Evolutionary conservation across 2,888 invertebrate species (phyloP).

Genomic region (Teleiodes luculella): DNA sequence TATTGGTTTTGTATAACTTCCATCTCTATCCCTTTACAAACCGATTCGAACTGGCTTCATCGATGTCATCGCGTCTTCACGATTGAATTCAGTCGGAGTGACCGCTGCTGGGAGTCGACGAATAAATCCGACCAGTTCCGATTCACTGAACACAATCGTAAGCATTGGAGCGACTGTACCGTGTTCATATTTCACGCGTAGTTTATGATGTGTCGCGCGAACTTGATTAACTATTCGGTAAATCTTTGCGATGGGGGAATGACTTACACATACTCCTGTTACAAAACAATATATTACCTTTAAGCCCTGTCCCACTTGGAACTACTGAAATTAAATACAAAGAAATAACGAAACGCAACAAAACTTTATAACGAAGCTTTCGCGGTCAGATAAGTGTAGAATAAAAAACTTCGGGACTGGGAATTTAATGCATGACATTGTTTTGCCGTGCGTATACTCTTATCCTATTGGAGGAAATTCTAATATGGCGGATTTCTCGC

Average conservation of each 20-base stretch:
- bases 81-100: slow-evolving; percentile 45
- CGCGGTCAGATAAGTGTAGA: too few species aligned
- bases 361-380: too few species aligned
- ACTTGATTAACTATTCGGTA: background rate
- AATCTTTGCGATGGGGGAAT: background rate
- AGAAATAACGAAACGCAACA: background rate
- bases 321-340: background rate
- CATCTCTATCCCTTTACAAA: slow-evolving; percentile 28
- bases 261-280: background rate
- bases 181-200: slow-evolving; percentile 6
- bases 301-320: too few species aligned
- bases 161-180: slow-evolving; percentile 29
- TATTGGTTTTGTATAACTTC: slow-evolving; percentile 24
- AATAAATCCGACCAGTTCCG: slow-evolving; percentile 41
- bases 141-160: slow-evolving; percentile 31
- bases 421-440: too few species aligned
- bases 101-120: slow-evolving; percentile 40
- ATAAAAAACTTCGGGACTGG: too few species aligned
- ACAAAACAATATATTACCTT: background rate
- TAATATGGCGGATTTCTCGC: too few species aligned
- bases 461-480: too few species aligned
- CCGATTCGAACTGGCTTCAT: slow-evolving; percentile 32
- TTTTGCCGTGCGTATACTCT: too few species aligned
- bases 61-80: slow-evolving; percentile 43
- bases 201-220: background rate